A percentile compares a stretch with the other conserved stretches of the same genome.
Conservation (phyloP, 2,113 vertebrate genomes). For the Ardeotis arabs region DNA sequence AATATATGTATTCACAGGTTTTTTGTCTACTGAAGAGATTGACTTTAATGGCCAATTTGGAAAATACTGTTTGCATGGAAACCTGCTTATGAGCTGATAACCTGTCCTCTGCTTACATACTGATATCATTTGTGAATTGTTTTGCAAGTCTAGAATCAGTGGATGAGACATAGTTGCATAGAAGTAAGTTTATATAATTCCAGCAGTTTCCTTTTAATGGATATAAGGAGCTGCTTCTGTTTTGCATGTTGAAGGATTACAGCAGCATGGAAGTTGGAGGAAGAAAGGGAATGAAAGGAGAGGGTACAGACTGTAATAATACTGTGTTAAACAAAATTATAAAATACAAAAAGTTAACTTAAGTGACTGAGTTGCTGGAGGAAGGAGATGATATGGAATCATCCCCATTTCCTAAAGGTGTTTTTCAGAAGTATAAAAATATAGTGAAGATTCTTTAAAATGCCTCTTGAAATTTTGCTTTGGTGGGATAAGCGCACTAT, state of each 20-base stretch:
- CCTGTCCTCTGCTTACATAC: neutral
- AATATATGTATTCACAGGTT: neutral
- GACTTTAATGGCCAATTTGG: neutral
- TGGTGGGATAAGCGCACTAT: neutral
- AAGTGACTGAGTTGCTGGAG: neutral
- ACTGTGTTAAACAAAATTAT: neutral
- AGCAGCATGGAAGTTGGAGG: neutral
- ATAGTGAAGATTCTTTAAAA: neutral
- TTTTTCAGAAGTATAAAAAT: neutral
- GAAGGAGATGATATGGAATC: neutral
- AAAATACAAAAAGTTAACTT: neutral
- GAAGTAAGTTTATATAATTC: neutral
- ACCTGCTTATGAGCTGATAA: neutral
- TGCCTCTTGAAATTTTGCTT: neutral
- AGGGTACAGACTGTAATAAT: neutral
- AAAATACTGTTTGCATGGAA: neutral
- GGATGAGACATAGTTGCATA: neutral
- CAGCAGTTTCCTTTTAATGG: neutral
- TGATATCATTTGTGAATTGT: neutral
- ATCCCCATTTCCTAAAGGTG: neutral
- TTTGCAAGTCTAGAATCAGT: neutral
- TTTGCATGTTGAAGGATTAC: neutral
- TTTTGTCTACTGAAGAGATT: neutral
- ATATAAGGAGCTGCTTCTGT: neutral
- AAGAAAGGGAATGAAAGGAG: neutral